A percentile compares a stretch with the other conserved stretches of the same genome.
These are phyloP conservation scores for Pterocles burchelli DNA, from an alignment of 2,113 vertebrate genomes.

Conservation along the genomic window DNA sequence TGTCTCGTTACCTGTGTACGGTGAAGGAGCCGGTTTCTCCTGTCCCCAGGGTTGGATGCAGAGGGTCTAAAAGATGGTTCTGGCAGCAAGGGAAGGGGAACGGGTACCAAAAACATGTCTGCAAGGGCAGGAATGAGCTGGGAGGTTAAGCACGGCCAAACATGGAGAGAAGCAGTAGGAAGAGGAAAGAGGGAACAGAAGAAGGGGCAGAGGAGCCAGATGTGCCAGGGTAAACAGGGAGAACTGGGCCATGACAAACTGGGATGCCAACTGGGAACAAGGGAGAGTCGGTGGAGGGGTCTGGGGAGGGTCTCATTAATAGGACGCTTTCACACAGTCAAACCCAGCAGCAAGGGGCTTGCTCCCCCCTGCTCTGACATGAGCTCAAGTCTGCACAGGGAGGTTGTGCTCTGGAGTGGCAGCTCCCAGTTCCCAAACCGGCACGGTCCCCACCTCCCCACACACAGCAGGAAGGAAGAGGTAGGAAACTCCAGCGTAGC, in stretches of 20 bases:
- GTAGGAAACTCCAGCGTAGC: constrained; percentile 5
- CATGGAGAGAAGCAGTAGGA: neutral
- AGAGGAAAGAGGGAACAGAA: neutral
- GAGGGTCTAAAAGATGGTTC: neutral
- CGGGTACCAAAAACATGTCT: neutral
- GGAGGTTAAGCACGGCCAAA: neutral
- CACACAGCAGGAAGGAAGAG: constrained; percentile 3
- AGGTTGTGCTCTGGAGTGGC: neutral
- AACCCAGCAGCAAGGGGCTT: neutral
- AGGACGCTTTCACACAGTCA: neutral
- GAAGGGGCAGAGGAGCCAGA: neutral
- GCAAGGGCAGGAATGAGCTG: neutral
- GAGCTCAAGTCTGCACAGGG: neutral
- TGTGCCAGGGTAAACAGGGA: neutral
- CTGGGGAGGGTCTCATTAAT: neutral
- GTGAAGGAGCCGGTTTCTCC: neutral
- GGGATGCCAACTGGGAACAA: neutral
- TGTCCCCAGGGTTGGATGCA: neutral
- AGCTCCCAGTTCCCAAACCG: neutral
- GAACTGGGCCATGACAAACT: neutral
- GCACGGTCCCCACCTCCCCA: neutral
- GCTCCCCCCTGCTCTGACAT: neutral
- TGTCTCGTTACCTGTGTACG: fast-evolving
- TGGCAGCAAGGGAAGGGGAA: neutral
- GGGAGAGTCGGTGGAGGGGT: fast-evolving